phyloP scores from a whole-genome alignment of 1,140 invertebrate genomes.

The Neuroterus valhalla region DNA sequence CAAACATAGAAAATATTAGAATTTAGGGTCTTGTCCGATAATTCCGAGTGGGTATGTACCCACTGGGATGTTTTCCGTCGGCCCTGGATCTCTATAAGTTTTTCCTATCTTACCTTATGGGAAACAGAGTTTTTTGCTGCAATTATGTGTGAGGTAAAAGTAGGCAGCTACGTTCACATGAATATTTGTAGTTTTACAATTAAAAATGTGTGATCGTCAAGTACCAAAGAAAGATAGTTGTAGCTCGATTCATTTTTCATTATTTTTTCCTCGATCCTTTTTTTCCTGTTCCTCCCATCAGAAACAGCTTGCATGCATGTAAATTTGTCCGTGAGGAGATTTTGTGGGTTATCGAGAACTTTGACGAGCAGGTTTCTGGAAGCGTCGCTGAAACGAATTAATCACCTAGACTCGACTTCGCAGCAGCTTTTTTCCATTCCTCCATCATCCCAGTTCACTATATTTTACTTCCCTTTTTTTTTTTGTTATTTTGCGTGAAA shows the following conservation, averaged over 20 bases:
- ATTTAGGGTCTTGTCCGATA: too few species aligned
- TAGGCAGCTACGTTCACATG: neutral
- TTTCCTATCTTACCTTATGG: too few species aligned
- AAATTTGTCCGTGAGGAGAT: slow-evolving; percentile 42
- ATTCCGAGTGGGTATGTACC: too few species aligned
- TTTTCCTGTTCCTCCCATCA: slow-evolving; percentile 10
- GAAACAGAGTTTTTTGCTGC: neutral
- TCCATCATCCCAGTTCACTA: neutral
- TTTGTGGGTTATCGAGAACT: slow-evolving; percentile 47
- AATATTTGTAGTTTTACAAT: neutral
- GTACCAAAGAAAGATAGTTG: slow-evolving; percentile 5
- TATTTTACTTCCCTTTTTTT: slow-evolving; percentile 36
- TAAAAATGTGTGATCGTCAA: neutral
- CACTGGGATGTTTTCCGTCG: too few species aligned
- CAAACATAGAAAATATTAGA: too few species aligned
- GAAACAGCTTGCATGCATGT: slow-evolving; percentile 7
- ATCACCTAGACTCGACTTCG: slow-evolving; percentile 39
- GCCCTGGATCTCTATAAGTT: too few species aligned
- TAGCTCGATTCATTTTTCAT: slow-evolving; percentile 12
- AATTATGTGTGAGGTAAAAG: neutral
- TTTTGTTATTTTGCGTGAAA: slow-evolving; percentile 36
- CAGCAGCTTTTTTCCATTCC: slow-evolving; percentile 20
- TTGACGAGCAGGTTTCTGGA: slow-evolving; percentile 45
- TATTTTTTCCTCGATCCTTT: slow-evolving; percentile 20
- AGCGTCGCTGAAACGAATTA: slow-evolving; percentile 45